Evolutionary conservation across 53 echinoderm and acorn worm species (phyloP), one percentile per base, ranked within the genome.

Genomic region (Echinarachnius parma): DNA sequence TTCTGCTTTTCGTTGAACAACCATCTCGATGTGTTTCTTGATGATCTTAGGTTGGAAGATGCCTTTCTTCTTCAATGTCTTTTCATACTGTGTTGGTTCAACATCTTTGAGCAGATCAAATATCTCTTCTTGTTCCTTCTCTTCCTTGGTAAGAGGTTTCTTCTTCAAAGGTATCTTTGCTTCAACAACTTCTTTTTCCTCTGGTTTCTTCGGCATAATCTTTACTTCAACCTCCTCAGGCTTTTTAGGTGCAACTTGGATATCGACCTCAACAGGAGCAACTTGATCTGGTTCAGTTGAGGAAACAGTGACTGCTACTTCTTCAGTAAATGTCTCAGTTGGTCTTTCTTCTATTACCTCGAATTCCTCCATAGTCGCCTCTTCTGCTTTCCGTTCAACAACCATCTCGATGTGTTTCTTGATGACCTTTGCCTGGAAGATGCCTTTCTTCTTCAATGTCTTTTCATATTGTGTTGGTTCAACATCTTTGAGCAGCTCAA

Each of bases 41-140:
- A 84, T 89, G 15, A 52, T 60, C 54, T 80, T 66, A 54, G 65
- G 42, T 53, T 84, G 80, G 57, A 61, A 33, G 21, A 89, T 45
- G 18, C 81, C 71, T 45, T 86, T 80, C 36, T 60, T 80, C 27
- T 72, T 80, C 10, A 89, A 68, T 24, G 84, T 70, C 56, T 64
- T 84, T 24, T 82, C 89, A 23, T 84, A 89, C 18, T 84, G 37
- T 31, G 42, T 60, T 2, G 82, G 78, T 46, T 84, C 28, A 36
- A 75, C 89, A 46, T 89, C 84, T 44, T 89, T 89, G 11, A 89
- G 69, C 46, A 89, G 44, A 26, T 84, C 84, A 70, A 75, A 79
- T 31, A 89, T 68, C 62, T 89, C 77, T 31, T 80, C 77, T 21
- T 82, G 82, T 21, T 60, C 66, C 21, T 66, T 46, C 34, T 48